Evolutionary conservation across 2,113 vertebrate genomes (phyloP).

Genomic region (Sturnira hondurensis): DNA sequence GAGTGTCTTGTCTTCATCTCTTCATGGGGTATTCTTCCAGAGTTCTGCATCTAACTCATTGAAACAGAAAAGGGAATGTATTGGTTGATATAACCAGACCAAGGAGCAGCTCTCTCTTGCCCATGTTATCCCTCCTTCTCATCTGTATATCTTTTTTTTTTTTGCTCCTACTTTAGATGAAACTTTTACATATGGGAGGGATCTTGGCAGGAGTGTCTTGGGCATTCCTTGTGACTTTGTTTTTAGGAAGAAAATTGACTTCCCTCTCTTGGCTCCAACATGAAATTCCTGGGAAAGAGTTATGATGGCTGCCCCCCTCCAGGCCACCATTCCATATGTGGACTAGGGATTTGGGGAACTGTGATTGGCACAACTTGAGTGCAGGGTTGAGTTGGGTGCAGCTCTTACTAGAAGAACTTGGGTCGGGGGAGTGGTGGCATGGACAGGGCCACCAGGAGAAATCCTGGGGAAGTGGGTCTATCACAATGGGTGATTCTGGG

Average conservation of each 20-base stretch:
- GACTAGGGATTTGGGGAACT: neutral
- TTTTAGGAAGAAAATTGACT: neutral
- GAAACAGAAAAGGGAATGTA: neutral
- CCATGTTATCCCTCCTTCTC: neutral
- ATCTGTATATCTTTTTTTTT: neutral
- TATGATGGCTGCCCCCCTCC: neutral
- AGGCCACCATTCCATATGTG: neutral
- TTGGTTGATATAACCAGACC: neutral
- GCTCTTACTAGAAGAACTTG: neutral
- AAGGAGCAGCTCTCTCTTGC: neutral
- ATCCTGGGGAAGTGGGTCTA: neutral
- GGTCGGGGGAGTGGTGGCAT: neutral
- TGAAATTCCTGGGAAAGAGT: neutral
- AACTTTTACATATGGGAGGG: neutral
- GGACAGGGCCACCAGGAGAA: neutral
- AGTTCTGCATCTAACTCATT: neutral
- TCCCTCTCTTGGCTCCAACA: neutral
- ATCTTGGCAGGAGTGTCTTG: neutral
- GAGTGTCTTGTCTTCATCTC: neutral
- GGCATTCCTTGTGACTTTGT: neutral
- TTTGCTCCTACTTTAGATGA: neutral
- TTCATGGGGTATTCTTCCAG: neutral
- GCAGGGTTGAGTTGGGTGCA: neutral
- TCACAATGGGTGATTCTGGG: neutral
- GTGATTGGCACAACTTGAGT: neutral